Percentiles rank a stretch among this genome's conserved stretches.
Conservation (phyloP, 2,888 invertebrate species). For the Erebia aethiops region DNA sequence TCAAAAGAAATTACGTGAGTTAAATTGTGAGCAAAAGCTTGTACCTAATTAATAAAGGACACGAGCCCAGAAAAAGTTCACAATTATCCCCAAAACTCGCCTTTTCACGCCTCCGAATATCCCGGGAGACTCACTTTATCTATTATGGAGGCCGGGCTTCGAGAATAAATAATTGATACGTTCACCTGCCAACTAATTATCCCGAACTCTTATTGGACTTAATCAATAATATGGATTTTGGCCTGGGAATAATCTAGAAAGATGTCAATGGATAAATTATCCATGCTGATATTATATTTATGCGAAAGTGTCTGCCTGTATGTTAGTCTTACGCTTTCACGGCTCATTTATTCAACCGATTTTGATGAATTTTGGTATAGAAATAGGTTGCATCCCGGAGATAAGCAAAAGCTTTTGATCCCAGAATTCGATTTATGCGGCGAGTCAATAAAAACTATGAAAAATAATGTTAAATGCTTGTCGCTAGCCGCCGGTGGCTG, state of each 20-base stretch:
- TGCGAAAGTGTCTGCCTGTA: too few species aligned
- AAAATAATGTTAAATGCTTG: too few species aligned
- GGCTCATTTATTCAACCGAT: too few species aligned
- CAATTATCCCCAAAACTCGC: conserved; percentile 1
- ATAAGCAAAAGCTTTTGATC: too few species aligned
- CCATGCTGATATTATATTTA: too few species aligned
- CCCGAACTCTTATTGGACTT: conserved; percentile 44
- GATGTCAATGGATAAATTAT: not conserved
- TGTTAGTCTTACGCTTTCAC: too few species aligned
- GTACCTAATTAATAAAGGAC: not conserved
- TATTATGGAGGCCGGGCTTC: conserved; percentile 25
- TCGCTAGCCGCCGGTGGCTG: too few species aligned
- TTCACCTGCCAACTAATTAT: conserved; percentile 58
- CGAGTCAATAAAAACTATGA: too few species aligned
- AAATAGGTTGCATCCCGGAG: too few species aligned
- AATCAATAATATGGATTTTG: conserved; percentile 23
- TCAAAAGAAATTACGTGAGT: not conserved
- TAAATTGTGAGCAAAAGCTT: not conserved
- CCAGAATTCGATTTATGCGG: too few species aligned
- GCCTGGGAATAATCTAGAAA: not conserved
- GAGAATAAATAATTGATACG: conserved; percentile 63
- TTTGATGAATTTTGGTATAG: too few species aligned
- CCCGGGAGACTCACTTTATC: conserved; percentile 33
- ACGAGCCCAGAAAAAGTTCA: not conserved
- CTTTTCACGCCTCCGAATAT: conserved; percentile 2